Percentiles rank a stretch among this genome's conserved stretches.
These are phyloP conservation scores for Myanophis thanlyinensis DNA, from an alignment of 2,113 vertebrate species.

Conservation along the genomic window DNA sequence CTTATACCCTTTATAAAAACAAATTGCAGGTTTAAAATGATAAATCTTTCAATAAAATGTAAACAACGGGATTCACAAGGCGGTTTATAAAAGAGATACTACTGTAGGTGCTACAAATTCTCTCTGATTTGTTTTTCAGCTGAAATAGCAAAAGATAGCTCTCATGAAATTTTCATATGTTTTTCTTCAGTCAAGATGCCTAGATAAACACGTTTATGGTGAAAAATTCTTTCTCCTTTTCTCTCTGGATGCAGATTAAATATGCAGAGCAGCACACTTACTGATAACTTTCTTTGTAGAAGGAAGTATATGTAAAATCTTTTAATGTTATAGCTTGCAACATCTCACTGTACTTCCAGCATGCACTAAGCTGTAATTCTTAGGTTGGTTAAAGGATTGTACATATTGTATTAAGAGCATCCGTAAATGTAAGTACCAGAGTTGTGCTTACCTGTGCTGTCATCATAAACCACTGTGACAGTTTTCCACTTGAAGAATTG, in stretches of 20 bases:
- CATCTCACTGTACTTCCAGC: neutral
- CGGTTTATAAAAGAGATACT: neutral
- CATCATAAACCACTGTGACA: constrained; percentile 96
- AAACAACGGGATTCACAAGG: constrained; percentile 1
- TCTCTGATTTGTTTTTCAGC: constrained; percentile 13
- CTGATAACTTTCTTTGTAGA: neutral
- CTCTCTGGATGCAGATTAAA: neutral
- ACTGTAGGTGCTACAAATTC: neutral
- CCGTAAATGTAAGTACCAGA: neutral
- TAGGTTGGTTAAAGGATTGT: neutral
- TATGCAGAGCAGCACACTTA: neutral
- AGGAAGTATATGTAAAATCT: neutral
- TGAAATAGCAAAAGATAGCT: neutral
- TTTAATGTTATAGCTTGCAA: neutral
- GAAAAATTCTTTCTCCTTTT: neutral
- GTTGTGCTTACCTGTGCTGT: constrained; percentile 92
- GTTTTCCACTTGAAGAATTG: constrained; percentile 99
- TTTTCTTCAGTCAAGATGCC: neutral
- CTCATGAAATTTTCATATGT: constrained; percentile 5
- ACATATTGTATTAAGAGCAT: neutral
- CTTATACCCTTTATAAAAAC: neutral
- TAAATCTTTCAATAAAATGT: neutral
- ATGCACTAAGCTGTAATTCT: neutral
- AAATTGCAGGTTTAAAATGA: neutral
- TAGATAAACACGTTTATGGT: neutral